These are phyloP conservation scores for Sebastes minor DNA, from an alignment of 2,797 vertebrate genomes.

Conservation along the genomic window DNA sequence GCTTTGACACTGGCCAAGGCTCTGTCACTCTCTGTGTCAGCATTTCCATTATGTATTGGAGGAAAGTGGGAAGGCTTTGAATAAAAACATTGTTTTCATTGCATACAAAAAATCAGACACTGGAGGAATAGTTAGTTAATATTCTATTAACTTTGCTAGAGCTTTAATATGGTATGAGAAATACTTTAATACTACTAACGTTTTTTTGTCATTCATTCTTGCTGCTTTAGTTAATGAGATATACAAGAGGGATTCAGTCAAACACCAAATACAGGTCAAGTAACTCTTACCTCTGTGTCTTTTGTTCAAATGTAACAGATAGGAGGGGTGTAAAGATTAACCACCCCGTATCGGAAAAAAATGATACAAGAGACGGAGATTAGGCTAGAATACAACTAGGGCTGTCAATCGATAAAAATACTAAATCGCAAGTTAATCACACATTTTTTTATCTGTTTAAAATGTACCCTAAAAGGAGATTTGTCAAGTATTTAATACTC, in stretches of 20 bases:
- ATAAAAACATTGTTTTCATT: not conserved
- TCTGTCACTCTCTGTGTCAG: not conserved
- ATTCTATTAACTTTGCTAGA: not conserved
- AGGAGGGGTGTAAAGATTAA: not conserved
- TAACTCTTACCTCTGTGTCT: not conserved
- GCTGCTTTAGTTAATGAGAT: not conserved
- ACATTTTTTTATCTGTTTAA: no score
- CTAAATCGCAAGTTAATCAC: no score
- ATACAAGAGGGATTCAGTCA: not conserved
- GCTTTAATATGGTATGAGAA: not conserved
- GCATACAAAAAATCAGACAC: not conserved
- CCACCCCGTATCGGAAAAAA: not conserved
- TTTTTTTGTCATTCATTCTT: not conserved
- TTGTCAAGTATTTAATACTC: no score
- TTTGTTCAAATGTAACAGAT: not conserved
- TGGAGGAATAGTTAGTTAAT: not conserved
- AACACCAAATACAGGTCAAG: not conserved
- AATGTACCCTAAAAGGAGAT: no score
- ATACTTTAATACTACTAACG: not conserved
- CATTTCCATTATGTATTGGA: not conserved
- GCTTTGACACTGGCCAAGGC: slow-evolving; percentile 23
- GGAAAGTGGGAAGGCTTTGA: not conserved
- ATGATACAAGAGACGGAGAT: not conserved
- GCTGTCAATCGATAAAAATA: no score
- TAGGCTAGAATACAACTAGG: no score